phyloP scores from a whole-genome alignment of 2,113 vertebrate species.

The Melanostigma gelatinosum region DNA sequence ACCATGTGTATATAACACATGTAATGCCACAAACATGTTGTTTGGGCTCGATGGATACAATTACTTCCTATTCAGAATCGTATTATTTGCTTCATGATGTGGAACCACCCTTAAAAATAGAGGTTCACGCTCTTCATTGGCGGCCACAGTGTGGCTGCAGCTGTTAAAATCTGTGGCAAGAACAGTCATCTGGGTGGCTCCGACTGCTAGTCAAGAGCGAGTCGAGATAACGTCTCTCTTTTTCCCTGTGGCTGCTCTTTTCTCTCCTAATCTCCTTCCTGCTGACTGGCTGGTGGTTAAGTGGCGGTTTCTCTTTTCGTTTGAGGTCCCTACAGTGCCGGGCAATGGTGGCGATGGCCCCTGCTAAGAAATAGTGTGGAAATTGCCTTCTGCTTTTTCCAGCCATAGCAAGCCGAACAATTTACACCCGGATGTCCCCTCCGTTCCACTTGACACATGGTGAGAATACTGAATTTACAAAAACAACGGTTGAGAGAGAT shows the following conservation, averaged over 20 bases:
- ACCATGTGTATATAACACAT: background rate
- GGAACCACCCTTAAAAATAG: conserved; percentile 40
- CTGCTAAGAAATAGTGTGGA: conserved; percentile 73
- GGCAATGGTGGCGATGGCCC: conserved; percentile 57
- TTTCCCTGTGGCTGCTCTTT: conserved; percentile 47
- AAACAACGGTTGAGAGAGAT: conserved; percentile 37
- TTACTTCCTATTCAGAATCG: conserved; percentile 27
- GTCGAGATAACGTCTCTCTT: conserved; percentile 69
- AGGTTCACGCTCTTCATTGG: conserved; percentile 47
- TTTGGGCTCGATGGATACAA: conserved; percentile 26
- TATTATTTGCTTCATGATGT: conserved; percentile 43
- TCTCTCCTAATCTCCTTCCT: conserved; percentile 71
- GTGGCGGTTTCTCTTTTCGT: conserved; percentile 60
- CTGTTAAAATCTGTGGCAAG: conserved; percentile 66
- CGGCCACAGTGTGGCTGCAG: conserved; percentile 33
- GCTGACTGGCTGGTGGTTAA: conserved; percentile 70
- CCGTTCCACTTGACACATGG: conserved; percentile 70
- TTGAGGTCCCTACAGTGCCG: conserved; percentile 57
- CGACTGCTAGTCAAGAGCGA: conserved; percentile 63
- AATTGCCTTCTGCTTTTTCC: conserved; percentile 81
- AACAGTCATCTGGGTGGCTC: conserved; percentile 70
- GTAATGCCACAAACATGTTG: conserved; percentile 3
- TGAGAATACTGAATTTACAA: conserved; percentile 64
- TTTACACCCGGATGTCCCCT: conserved; percentile 75
- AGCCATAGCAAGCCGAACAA: conserved; percentile 74